Conservation (phyloP, 37 sponge, comb jelly and placozoan genomes). For the Mnemiopsis leidyi region DNA sequence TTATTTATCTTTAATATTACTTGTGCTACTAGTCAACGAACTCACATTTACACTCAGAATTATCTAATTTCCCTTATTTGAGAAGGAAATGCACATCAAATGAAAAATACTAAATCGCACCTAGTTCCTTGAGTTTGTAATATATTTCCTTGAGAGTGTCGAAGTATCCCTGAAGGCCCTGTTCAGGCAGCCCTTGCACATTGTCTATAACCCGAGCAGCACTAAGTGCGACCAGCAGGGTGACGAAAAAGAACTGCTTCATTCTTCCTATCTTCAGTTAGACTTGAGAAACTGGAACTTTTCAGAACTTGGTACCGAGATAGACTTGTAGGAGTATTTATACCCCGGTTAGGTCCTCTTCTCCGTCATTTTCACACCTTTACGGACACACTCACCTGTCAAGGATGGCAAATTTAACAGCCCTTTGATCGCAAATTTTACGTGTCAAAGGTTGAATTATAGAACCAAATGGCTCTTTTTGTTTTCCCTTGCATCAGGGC, state of each 20-base stretch:
- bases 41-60: no score
- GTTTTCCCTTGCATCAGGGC: no score
- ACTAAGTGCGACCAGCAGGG: neutral
- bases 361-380: no score
- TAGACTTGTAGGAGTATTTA: neutral
- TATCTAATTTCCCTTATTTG: no score
- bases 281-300: no score
- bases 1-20: no score
- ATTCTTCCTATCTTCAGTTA: no score
- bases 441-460: neutral
- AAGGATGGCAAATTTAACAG: neutral
- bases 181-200: neutral
- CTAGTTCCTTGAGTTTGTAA: conserved; percentile 2
- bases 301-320: neutral
- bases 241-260: neutral
- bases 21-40: no score
- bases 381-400: neutral
- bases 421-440: neutral
- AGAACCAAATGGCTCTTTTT: neutral
- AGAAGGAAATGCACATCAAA: no score
- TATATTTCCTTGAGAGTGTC: conserved; percentile 35
- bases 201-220: neutral
- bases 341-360: no score
- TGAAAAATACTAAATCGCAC: no score
- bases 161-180: conserved; percentile 21